Evolutionary conservation across 2,113 vertebrate species (phyloP).

Genomic region (Campylorhamphus procurvoides): DNA sequence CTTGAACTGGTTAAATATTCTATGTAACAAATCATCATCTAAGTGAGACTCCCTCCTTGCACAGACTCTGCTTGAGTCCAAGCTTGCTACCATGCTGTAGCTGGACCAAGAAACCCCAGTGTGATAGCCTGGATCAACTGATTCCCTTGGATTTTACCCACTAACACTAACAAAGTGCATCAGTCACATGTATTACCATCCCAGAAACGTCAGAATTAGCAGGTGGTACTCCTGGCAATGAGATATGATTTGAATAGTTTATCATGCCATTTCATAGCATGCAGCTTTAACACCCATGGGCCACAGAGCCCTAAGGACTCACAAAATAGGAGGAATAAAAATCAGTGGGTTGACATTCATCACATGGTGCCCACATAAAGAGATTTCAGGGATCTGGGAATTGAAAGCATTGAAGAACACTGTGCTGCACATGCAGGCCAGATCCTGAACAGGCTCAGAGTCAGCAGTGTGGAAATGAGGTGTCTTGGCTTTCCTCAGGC

Average conservation of each 20-base stretch:
- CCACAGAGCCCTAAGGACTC: not conserved
- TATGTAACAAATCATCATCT: not conserved
- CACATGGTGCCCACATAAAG: not conserved
- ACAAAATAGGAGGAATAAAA: not conserved
- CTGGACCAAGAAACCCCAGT: not conserved
- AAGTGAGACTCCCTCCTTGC: not conserved
- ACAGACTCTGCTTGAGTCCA: accelerated
- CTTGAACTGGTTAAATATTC: not conserved
- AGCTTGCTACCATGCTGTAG: not conserved
- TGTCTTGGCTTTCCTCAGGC: not conserved
- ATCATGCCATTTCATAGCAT: not conserved
- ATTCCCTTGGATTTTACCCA: not conserved
- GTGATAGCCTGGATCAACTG: not conserved
- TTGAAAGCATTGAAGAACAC: not conserved
- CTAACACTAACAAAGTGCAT: not conserved
- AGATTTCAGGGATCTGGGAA: not conserved
- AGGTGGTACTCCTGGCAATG: not conserved
- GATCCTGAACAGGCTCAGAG: not conserved
- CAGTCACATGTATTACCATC: not conserved
- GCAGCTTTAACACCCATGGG: not conserved
- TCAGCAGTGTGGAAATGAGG: not conserved
- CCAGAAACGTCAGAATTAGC: not conserved
- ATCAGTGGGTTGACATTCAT: not conserved
- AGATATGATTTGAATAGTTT: not conserved
- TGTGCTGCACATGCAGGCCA: conserved; percentile 39